A percentile compares a stretch with the other conserved stretches of the same genome.
phyloP scores from a whole-genome alignment of 2,797 vertebrate species.

The Petrocephalus schoutedeni region DNA sequence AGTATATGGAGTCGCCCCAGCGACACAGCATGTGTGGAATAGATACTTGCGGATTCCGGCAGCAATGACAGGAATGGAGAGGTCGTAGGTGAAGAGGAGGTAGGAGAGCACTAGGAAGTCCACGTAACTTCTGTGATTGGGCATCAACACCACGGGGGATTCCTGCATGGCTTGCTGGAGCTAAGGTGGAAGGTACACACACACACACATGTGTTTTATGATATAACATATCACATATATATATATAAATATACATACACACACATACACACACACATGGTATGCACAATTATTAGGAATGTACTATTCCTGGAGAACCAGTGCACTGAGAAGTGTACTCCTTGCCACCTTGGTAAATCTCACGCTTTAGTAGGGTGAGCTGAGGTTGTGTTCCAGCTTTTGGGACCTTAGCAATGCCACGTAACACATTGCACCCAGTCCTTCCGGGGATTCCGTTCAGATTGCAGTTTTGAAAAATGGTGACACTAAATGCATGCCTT shows the following conservation, averaged over 20 bases:
- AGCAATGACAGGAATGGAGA: constrained; percentile 88
- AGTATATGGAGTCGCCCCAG: not conserved
- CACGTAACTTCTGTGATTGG: constrained; percentile 90
- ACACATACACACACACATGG: not conserved
- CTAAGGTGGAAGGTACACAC: constrained; percentile 47
- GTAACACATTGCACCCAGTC: not conserved
- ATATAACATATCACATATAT: not conserved
- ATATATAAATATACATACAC: not conserved
- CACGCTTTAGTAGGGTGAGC: not conserved
- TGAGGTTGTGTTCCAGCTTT: not conserved
- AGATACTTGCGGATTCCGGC: constrained; percentile 88
- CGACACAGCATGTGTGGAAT: constrained; percentile 26
- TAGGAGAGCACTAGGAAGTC: constrained; percentile 92
- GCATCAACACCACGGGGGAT: constrained; percentile 84
- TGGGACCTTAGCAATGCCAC: not conserved
- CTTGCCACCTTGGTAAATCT: too few relatives aligned
- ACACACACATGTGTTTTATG: not conserved
- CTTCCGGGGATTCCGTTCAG: not conserved
- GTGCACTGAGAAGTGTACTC: too few relatives aligned
- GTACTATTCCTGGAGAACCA: not conserved
- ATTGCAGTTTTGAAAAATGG: not conserved
- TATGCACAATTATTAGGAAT: not conserved
- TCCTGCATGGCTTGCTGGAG: constrained; percentile 81
- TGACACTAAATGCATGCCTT: not conserved
- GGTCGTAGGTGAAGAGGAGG: constrained; percentile 81